phyloP scores from a whole-genome alignment of 2,113 vertebrate species.

The Toxostoma redivivum region DNA sequence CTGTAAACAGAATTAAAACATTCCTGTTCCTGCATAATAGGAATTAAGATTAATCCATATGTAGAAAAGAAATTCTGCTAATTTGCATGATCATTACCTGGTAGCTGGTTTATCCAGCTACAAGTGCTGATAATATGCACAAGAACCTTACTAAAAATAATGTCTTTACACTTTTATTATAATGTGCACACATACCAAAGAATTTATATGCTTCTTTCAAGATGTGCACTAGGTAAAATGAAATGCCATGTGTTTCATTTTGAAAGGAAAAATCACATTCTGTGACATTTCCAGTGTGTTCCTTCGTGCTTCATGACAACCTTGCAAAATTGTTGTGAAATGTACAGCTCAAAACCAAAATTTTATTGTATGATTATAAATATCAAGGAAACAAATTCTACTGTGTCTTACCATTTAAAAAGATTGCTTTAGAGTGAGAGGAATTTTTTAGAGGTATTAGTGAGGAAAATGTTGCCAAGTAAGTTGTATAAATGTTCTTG shows the following conservation, averaged over 20 bases:
- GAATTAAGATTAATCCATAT: not conserved
- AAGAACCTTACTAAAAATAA: not conserved
- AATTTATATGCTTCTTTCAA: not conserved
- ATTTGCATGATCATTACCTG: not conserved
- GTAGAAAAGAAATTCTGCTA: not conserved
- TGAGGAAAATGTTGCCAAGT: not conserved
- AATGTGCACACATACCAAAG: not conserved
- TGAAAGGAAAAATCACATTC: not conserved
- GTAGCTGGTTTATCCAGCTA: not conserved
- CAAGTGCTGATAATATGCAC: not conserved
- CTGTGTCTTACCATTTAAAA: not conserved
- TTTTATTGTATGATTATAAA: not conserved
- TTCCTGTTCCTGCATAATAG: not conserved
- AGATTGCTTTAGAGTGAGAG: not conserved
- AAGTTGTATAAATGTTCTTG: not conserved
- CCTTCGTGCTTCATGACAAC: not conserved
- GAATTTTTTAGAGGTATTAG: not conserved
- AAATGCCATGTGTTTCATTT: not conserved
- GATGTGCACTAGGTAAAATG: not conserved
- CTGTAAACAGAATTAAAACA: not conserved
- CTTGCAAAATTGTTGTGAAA: not conserved
- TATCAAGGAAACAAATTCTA: not conserved
- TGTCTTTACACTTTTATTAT: not conserved
- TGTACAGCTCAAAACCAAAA: not conserved
- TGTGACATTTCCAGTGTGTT: not conserved